Evolutionary conservation across 2,113 vertebrate genomes (phyloP), one percentile per base, ranked within the genome.

Genomic region (Phylloscopus whistleri): DNA sequence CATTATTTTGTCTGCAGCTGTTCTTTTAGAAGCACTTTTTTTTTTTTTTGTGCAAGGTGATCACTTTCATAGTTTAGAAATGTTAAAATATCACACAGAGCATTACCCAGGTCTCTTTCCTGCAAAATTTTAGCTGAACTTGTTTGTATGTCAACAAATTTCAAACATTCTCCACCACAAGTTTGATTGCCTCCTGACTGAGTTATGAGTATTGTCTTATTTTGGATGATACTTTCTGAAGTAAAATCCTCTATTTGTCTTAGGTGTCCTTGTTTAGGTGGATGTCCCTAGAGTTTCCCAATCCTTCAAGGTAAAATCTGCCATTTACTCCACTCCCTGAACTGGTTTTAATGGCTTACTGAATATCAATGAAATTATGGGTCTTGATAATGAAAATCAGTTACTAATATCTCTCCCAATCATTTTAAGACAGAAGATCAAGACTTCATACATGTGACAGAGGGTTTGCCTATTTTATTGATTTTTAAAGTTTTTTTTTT

Each of bases 111-210:
- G 28, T 41, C 43, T 37, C 41, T 53, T 58, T 53, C 31, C 28
- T 2, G 3, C 5, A 78, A 21, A 83, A 74, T 89, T 59, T 89
- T 1, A 0, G 2, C 26, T 39, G 17, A 3, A 37, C 0, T 0
- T 27, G 10, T 52, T 52, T 17, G 3, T 16, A 19, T 53, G 33
- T 35, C 69, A 74, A n/a, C 33, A 74, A 52, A 30, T 69, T 79
- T 76, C 26, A 82, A 37, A 53, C 19, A 35, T 37, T 75, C 49
- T 62, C 31, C 31, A 27, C 31, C 39, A 63, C 17, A 35, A 0
- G 0, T 84, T 41, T 51, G 15, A n/a, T 63, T 75, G 20, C 6
- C 43, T 75, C 13, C 28, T 77, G 72, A 16, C 12, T 62, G 19
- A 72, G 12, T 49, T 60, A 64, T 15, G 11, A 73, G 24, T 11